These are phyloP conservation scores for Alouatta palliata DNA, from an alignment of 2,113 vertebrate species.

Conservation along the genomic window DNA sequence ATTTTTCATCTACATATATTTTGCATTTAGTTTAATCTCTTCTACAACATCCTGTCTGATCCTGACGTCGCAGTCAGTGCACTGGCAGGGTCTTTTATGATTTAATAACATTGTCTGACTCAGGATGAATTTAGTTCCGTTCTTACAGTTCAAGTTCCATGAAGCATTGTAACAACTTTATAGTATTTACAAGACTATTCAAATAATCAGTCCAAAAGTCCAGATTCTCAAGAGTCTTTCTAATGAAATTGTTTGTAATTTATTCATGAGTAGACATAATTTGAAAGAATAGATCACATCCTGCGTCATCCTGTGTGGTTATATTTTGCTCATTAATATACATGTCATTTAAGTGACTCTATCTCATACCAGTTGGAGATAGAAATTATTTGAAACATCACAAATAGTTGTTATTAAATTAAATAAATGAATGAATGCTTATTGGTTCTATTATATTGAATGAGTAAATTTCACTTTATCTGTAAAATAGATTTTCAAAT, in stretches of 20 bases:
- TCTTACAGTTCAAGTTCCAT: slow-evolving; percentile 44
- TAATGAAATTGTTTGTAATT: slow-evolving; percentile 63
- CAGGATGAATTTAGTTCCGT: slow-evolving; percentile 32
- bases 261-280: slow-evolving; percentile 54
- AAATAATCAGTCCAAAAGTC: slow-evolving; percentile 41
- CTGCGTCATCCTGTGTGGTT: neutral
- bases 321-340: neutral
- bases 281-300: slow-evolving; percentile 51
- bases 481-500: slow-evolving; percentile 1
- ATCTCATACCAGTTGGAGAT: neutral
- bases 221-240: slow-evolving; percentile 26
- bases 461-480: slow-evolving; percentile 20
- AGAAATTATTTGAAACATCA: neutral
- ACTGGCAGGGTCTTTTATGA: slow-evolving; percentile 3
- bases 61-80: neutral
- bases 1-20: neutral
- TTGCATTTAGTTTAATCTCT: slow-evolving; percentile 20
- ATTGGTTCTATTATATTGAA: neutral
- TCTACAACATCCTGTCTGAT: neutral
- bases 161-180: slow-evolving; percentile 43
- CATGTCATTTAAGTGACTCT: neutral
- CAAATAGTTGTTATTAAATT: neutral
- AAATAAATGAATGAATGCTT: slow-evolving; percentile 6
- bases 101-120: slow-evolving; percentile 13
- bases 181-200: slow-evolving; percentile 50